Conservation (phyloP, 2,888 invertebrate species). For the Troglohyphantes excavatus region DNA sequence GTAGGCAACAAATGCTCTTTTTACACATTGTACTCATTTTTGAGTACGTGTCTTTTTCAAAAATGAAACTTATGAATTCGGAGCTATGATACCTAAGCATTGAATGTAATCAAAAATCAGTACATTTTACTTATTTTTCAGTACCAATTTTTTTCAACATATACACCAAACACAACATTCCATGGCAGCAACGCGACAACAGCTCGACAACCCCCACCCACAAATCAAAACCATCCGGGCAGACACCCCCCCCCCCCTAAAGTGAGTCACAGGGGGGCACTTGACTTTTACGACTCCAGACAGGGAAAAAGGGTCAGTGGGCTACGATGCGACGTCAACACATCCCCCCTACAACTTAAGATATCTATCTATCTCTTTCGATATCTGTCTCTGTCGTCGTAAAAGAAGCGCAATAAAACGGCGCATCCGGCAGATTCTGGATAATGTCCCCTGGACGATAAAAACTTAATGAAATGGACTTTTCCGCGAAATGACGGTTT, state of each 20-base stretch:
- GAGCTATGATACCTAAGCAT: no score
- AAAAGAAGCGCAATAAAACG: constrained; percentile 11
- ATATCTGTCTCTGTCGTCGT: constrained; percentile 3
- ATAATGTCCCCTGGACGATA: constrained; percentile 12
- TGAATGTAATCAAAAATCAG: no score
- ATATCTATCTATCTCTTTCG: neutral
- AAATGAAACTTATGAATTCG: no score
- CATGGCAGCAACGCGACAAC: no score
- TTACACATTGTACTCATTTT: no score
- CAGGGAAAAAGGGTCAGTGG: constrained; percentile 43
- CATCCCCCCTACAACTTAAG: neutral
- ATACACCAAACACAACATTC: no score
- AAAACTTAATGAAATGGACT: constrained; percentile 45
- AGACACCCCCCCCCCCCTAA: neutral
- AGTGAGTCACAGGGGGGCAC: constrained; percentile 54
- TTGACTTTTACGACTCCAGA: constrained; percentile 65
- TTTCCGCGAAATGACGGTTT: neutral
- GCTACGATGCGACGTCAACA: neutral
- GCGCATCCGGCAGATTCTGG: neutral
- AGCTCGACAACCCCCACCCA: neutral
- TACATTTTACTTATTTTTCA: no score
- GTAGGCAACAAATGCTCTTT: no score
- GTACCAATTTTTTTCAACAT: no score
- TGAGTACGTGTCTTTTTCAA: no score
- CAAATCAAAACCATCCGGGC: neutral